Evolutionary conservation across 2,797 vertebrate species (phyloP).

Genomic region (Anableps anableps): DNA sequence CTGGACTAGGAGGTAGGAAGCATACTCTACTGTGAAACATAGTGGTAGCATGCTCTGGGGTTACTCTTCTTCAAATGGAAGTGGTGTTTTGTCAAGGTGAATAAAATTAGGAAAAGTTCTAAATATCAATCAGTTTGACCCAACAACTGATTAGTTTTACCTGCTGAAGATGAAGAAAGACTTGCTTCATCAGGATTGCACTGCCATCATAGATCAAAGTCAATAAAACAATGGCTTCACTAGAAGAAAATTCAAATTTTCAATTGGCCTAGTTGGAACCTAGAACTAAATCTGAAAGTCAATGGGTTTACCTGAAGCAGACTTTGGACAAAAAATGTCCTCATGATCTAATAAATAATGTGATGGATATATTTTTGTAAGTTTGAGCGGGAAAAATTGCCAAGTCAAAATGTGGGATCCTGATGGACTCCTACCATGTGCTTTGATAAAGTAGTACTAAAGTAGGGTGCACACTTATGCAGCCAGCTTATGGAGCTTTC

Average conservation of each 20-base stretch:
- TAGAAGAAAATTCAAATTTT: not conserved
- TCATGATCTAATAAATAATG: not conserved
- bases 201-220: not conserved
- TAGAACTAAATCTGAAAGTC: not conserved
- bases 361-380: not conserved
- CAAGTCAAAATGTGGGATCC: not conserved
- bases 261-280: not conserved
- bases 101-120: not conserved
- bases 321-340: not conserved
- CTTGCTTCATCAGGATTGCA: not conserved
- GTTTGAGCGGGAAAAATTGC: not conserved
- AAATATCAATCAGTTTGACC: not conserved
- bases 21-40: not conserved
- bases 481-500: not conserved
- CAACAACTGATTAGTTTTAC: not conserved
- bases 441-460: not conserved
- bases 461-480: not conserved
- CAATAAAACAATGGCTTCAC: not conserved
- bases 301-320: not conserved
- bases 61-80: not conserved
- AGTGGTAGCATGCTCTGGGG: not conserved
- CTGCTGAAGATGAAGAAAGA: not conserved
- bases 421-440: not conserved
- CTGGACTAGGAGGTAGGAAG: not conserved
- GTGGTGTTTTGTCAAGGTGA: not conserved